Conservation (phyloP, 2,888 invertebrate genomes). For the Phasia obesa region DNA sequence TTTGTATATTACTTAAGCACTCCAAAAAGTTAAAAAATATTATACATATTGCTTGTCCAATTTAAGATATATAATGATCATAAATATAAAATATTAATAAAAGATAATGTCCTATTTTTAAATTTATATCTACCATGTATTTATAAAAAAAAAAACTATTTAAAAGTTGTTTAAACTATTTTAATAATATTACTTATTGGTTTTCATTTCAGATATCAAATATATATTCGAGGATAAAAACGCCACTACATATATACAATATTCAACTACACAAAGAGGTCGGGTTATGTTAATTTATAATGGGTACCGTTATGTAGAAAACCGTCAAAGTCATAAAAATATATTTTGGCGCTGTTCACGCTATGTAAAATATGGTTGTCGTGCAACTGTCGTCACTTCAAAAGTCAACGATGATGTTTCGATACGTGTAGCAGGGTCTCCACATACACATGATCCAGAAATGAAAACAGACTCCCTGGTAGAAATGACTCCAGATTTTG, state of each 20-base stretch:
- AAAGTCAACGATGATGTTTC: constrained; percentile 79
- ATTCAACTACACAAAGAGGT: constrained; percentile 82
- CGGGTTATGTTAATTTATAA: constrained; percentile 82
- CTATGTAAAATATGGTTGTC: constrained; percentile 81
- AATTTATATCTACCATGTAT: constrained; percentile 17
- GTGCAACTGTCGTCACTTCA: constrained; percentile 82
- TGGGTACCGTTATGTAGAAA: constrained; percentile 82
- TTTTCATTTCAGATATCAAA: constrained; percentile 75
- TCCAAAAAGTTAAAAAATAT: constrained; percentile 18
- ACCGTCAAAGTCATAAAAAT: constrained; percentile 82
- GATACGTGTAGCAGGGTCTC: constrained; percentile 80
- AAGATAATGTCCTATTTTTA: background rate
- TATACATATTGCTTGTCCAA: background rate
- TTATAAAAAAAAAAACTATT: background rate
- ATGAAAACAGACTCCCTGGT: constrained; percentile 77
- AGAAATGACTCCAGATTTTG: constrained; percentile 77
- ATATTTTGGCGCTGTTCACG: constrained; percentile 82
- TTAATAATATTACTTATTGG: constrained; percentile 2
- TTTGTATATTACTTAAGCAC: constrained; percentile 2
- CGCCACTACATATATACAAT: constrained; percentile 79
- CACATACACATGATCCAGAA: constrained; percentile 81
- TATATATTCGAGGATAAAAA: constrained; percentile 79
- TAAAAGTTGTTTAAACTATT: background rate
- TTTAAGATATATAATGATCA: constrained; percentile 10
- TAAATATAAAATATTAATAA: constrained; percentile 40